These are phyloP conservation scores for Papilio aristodemus DNA, from an alignment of 1,140 invertebrate species.

Conservation along the genomic window DNA sequence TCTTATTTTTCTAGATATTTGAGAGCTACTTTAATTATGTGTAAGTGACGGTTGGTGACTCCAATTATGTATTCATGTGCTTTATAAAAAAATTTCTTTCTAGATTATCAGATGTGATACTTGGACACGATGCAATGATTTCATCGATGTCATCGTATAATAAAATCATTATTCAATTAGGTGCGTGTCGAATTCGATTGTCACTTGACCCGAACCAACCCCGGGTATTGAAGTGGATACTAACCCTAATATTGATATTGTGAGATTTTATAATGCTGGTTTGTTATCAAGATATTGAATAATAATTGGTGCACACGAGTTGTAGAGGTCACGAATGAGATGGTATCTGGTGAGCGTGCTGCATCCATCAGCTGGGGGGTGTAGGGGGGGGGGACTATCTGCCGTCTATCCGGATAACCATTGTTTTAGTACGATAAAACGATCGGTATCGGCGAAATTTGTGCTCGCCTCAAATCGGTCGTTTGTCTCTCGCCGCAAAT, in stretches of 20 bases:
- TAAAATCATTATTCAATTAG: conserved; percentile 66
- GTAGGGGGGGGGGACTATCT: conserved; percentile 57
- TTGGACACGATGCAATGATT: too few species aligned
- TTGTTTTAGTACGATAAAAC: conserved; percentile 63
- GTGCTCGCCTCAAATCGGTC: conserved; percentile 63
- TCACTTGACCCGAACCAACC: conserved; percentile 58
- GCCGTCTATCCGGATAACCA: conserved; percentile 69
- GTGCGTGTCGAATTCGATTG: conserved; percentile 50
- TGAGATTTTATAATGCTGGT: conserved; percentile 43
- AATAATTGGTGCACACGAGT: conserved; percentile 73
- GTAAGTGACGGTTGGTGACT: too few species aligned
- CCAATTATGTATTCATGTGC: too few species aligned
- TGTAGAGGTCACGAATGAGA: conserved; percentile 68
- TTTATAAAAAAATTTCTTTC: too few species aligned
- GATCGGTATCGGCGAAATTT: conserved; percentile 75
- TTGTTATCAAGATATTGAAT: conserved; percentile 64
- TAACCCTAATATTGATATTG: conserved; percentile 53
- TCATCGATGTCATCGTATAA: conserved; percentile 50
- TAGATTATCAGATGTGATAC: too few species aligned
- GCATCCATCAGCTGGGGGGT: conserved; percentile 78
- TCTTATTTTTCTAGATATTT: too few species aligned
- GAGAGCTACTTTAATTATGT: too few species aligned
- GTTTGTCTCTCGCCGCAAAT: conserved; percentile 76
- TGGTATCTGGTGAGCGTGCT: conserved; percentile 68
- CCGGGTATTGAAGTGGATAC: conserved; percentile 50